Base-by-base conservation (phyloP, 2,888 invertebrate genomes). In the Scaptomyza caliginosa region DNA sequence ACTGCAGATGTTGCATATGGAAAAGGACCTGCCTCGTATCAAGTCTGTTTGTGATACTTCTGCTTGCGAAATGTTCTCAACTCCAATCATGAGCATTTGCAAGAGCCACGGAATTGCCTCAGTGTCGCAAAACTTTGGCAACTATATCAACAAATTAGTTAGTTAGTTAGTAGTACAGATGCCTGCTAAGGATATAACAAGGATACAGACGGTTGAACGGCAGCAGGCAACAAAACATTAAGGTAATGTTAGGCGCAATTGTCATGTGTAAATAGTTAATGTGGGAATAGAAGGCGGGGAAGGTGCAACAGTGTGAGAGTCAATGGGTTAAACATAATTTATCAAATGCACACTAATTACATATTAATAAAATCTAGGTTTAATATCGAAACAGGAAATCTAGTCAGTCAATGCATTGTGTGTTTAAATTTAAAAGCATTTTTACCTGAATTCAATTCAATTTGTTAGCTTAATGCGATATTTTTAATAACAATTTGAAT, bases 91-190 rank as follows among this genome's bases (percentile, higher is more conserved):
- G 89, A 89, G 88, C 88, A 71, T 59, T 42, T 36, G 43, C 38
- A 32, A 6, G 21, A 38, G 50, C 13, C 45, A 60, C 34, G 55
- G 36, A 38, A 43, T 24, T 51, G 70, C 43, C 52, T 11, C 67
- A 45, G 52, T 19, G 11, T 36, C 39, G 28, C 38, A 10, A 46
- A 45, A 65, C 48, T 56, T 75, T 70, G 78, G 75, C 87, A 86
- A 81, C 82, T 88, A 89, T 89, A 89, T 89, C 89, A 82, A 71
- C 71, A 86, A 77, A 86, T 86, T 89, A 89, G 89, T 82, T 89
- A 88, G 89, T 45, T 45, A 45, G 46, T 78, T 77, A 81, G 87
- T 77, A 85, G 39, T 30, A 39, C 54, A 42, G 34, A 13, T 13
- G 23, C 26, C 42, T 30, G 42, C 42, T 32, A 46, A 42, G 32